A percentile compares a stretch with the other conserved stretches of the same genome.
phyloP scores from a whole-genome alignment of 2,888 invertebrate genomes.

The Dilophus febrilis region DNA sequence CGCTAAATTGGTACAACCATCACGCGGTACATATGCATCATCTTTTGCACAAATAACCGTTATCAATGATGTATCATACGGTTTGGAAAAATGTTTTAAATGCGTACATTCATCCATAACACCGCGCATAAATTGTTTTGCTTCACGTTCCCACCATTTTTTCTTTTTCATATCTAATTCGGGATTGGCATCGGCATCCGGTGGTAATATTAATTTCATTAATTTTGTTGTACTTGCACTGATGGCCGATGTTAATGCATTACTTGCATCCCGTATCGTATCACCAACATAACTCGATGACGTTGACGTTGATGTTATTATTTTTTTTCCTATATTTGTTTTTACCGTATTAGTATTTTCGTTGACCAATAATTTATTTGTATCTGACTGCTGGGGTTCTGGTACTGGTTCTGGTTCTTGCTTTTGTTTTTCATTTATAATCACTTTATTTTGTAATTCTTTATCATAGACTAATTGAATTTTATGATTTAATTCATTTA shows the following conservation, averaged over 20 bases:
- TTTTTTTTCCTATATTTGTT: no score
- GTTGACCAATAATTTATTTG: no score
- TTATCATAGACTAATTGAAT: conserved; percentile 8
- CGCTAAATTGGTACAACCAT: conserved; percentile 62
- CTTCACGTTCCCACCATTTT: conserved; percentile 60
- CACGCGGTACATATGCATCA: conserved; percentile 81
- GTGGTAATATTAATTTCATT: conserved; percentile 25
- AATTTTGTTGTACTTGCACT: conserved; percentile 20
- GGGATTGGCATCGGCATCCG: conserved; percentile 28
- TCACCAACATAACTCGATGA: neutral
- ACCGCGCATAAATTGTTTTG: conserved; percentile 85
- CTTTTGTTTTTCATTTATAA: conserved; percentile 1
- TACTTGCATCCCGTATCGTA: neutral
- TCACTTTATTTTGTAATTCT: neutral
- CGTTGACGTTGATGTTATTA: neutral
- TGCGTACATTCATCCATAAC: conserved; percentile 99
- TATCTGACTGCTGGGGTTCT: no score
- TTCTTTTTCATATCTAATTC: conserved; percentile 41
- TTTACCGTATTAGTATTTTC: neutral
- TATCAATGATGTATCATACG: conserved; percentile 74
- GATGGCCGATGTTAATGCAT: conserved; percentile 5
- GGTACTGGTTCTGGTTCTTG: no score
- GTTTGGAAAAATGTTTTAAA: conserved; percentile 77
- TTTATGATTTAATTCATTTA: conserved; percentile 33
- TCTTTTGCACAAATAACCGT: conserved; percentile 80